Evolutionary conservation across 2,888 invertebrate species (phyloP), one percentile per base, ranked within the genome.

Genomic region (Caenorhabditis uteleia): DNA sequence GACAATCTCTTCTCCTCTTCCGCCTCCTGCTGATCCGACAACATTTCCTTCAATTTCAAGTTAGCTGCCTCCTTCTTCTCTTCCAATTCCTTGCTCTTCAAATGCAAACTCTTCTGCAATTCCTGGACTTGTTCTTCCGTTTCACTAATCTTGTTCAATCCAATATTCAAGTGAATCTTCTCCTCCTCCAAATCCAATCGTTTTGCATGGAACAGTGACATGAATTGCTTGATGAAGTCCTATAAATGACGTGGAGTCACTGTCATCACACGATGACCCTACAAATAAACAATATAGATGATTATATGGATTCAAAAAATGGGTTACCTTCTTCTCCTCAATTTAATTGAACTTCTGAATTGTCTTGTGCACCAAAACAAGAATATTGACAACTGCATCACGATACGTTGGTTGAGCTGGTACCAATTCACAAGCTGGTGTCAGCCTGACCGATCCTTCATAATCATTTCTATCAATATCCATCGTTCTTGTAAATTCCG

Each of bases 121-220:
- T 98, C 97, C 84, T 95, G 97, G 14, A 99, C 98, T 85, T 99
- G 98, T 81, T 95, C 95, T 14, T 98, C 93, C 7, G 98, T 99
- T 86, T 99, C 98, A 0, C 94, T 92, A 77, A 99, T 99, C 87
- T 99, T 99, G 83, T 92, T 92, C 57, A 99, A 88, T 84, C 98
- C 98, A 42, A 98, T 95, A 86, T 98, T 98, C 83, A 99, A 87
- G 86, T 99, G 98, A 21, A 97, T 68, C 84, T 99, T 97, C 83
- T 98, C 97, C 83, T 99, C 98, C 84, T 99, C 98, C 54, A 99
- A 87, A 85, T 98, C 97, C 31, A 75, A 92, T 36, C 97, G 89
- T 85, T 99, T 99, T 85, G 98, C 98, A 73, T 92, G 91, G 86
- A 95, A 94, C 67, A 98, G 85, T 83, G 85, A 84, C 77, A 86